Evolutionary conservation across 2,113 vertebrate genomes (phyloP).

Genomic region (Rana temporaria): DNA sequence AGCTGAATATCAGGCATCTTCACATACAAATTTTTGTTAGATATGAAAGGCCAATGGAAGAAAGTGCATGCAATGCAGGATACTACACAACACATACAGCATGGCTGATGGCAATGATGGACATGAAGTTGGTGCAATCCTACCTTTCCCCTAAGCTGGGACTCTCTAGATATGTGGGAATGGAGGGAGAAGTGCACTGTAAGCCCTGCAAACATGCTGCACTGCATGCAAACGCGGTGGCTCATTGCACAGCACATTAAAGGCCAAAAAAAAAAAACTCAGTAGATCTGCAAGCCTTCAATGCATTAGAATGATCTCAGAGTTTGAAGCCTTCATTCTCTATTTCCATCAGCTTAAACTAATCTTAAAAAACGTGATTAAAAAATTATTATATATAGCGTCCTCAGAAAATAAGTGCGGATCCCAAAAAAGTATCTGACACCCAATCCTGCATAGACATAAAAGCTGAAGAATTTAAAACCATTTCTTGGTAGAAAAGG

Average conservation of each 20-base stretch:
- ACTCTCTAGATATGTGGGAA: constrained; percentile 61
- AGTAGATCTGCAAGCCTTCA: no score
- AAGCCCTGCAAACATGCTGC: constrained; percentile 58
- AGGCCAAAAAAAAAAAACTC: constrained; percentile 59
- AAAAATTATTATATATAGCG: background rate
- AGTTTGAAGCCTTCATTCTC: no score
- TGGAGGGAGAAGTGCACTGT: constrained; percentile 46
- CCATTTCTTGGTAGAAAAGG: constrained; percentile 60
- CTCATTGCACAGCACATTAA: constrained; percentile 58
- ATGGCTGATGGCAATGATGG: constrained; percentile 55
- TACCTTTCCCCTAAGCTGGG: constrained; percentile 36
- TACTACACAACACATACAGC: constrained; percentile 47
- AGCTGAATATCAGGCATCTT: background rate
- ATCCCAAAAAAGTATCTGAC: constrained; percentile 1
- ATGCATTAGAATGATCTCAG: no score
- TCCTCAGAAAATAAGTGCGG: background rate
- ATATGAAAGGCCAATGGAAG: constrained; percentile 44
- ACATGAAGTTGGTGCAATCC: constrained; percentile 21
- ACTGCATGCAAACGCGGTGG: constrained; percentile 64
- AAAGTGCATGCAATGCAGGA: constrained; percentile 64
- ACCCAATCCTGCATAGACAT: constrained; percentile 9
- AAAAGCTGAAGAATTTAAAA: constrained; percentile 36
- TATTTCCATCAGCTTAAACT: no score
- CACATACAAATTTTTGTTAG: constrained; percentile 16
- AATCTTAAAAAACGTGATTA: no score